Percentiles rank a stretch among this genome's conserved stretches.
Conservation (phyloP, 2,113 vertebrate genomes). For the Arizona elegans region DNA sequence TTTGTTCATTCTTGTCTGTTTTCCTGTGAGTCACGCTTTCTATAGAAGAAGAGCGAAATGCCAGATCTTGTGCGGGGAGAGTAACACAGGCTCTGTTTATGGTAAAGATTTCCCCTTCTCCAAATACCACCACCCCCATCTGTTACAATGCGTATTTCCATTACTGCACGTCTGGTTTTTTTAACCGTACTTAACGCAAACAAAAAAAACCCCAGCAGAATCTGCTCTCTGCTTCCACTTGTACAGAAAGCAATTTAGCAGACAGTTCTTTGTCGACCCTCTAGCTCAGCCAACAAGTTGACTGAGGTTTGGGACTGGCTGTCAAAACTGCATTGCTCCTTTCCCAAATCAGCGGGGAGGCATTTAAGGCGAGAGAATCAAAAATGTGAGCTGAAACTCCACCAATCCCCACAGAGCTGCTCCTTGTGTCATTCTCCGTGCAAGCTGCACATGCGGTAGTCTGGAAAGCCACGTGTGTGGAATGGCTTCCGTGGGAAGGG, state of each 20-base stretch:
- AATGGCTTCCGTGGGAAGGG: conserved; percentile 36
- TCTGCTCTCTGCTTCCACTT: accelerated
- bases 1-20: neutral
- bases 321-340: neutral
- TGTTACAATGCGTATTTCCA: neutral
- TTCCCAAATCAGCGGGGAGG: neutral
- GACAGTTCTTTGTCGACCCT: accelerated
- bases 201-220: accelerated
- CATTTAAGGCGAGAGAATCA: neutral
- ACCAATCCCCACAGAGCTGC: accelerated
- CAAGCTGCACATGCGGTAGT: neutral
- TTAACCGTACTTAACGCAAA: neutral
- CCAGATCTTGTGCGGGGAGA: neutral
- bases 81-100: accelerated
- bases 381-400: neutral
- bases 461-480: neutral
- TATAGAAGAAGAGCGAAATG: neutral
- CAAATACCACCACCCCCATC: no score
- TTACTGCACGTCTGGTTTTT: accelerated
- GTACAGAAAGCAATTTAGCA: neutral
- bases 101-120: neutral
- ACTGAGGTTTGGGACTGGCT: neutral
- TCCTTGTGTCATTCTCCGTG: neutral
- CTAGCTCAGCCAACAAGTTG: neutral
- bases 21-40: neutral